Conservation (phyloP, 2,797 vertebrate species). For the Chrysocyon brachyurus region DNA sequence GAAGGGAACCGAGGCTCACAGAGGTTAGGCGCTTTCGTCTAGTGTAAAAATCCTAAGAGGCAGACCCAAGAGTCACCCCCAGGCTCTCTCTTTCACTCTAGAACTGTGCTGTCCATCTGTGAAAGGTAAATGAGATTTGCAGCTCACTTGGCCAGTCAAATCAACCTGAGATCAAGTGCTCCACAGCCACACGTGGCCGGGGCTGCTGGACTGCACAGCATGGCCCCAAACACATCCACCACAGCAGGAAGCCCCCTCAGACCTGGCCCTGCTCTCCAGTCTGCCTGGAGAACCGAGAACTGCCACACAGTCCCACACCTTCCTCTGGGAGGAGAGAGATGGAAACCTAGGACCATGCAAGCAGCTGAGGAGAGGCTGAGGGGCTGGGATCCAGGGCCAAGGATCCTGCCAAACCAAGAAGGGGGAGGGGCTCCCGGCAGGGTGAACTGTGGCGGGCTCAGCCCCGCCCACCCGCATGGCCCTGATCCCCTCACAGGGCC, state of each 20-base stretch:
- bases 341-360: neutral
- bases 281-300: neutral
- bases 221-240: accelerated
- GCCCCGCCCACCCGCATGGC: neutral
- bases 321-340: neutral
- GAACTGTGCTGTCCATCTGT: accelerated
- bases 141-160: neutral
- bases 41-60: neutral
- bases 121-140: neutral
- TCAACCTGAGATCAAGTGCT: neutral
- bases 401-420: neutral
- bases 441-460: accelerated
- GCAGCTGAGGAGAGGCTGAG: neutral
- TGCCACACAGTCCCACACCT: accelerated
- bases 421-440: neutral
- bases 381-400: neutral
- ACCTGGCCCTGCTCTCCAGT: neutral
- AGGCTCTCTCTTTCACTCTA: neutral
- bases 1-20: neutral
- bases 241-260: accelerated
- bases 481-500: accelerated
- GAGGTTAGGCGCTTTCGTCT: no score
- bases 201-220: accelerated
- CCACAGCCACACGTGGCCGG: accelerated
- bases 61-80: neutral